Evolutionary conservation across 2,888 invertebrate species (phyloP).

Genomic region (Lasius fuliginosus): DNA sequence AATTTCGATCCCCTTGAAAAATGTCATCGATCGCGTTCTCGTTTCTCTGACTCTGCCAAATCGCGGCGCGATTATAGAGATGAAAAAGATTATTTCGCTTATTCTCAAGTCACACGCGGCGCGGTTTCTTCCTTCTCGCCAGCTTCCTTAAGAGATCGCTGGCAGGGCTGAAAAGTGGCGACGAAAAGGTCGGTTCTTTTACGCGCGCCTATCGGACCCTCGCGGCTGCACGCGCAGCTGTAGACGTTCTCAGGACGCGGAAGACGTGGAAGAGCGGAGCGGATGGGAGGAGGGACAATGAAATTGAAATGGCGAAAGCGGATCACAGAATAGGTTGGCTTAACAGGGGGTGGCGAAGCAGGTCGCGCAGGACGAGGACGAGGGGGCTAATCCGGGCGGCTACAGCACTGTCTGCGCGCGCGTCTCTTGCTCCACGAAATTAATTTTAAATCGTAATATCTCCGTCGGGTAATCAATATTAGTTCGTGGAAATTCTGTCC

Average conservation of each 20-base stretch:
- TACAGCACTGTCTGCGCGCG: conserved; percentile 66
- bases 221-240: conserved; percentile 76
- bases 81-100: conserved; percentile 68
- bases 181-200: conserved; percentile 62
- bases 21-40: conserved; percentile 46
- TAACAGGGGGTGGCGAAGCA: conserved; percentile 73
- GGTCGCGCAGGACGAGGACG: conserved; percentile 67
- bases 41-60: neutral
- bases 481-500: conserved; percentile 41
- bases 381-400: conserved; percentile 72
- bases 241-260: conserved; percentile 79
- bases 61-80: conserved; percentile 56
- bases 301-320: conserved; percentile 85
- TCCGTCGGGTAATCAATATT: conserved; percentile 58
- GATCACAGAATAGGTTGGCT: conserved; percentile 83
- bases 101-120: conserved; percentile 55
- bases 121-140: conserved; percentile 10
- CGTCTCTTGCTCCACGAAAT: conserved; percentile 60
- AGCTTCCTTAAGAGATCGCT: conserved; percentile 35
- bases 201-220: conserved; percentile 51
- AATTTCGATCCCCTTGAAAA: conserved; percentile 30
- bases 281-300: conserved; percentile 76
- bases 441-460: conserved; percentile 72
- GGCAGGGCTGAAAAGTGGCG: conserved; percentile 68
- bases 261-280: conserved; percentile 71